Conservation (phyloP, 2,113 vertebrate species). For the Xiphias gladius region DNA sequence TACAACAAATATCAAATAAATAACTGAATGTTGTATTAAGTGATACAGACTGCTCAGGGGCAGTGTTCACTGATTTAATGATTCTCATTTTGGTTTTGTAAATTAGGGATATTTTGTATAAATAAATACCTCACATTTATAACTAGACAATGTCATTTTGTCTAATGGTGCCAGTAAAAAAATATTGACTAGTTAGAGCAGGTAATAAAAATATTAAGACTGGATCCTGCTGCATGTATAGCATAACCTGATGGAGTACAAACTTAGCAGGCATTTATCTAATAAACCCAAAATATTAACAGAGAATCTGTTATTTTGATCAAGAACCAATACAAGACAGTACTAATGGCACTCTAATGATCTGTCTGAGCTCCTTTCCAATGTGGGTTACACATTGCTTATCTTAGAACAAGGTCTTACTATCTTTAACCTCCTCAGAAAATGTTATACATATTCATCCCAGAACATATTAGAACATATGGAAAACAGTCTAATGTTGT, state of each 20-base stretch:
- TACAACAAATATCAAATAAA: not conserved
- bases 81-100: not conserved
- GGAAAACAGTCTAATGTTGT: not conserved
- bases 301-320: slow-evolving; percentile 2
- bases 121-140: not conserved
- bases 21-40: not conserved
- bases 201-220: not conserved
- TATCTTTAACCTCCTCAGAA: slow-evolving; percentile 37
- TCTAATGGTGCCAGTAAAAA: not conserved
- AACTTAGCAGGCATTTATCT: not conserved
- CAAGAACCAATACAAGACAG: not conserved
- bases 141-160: not conserved
- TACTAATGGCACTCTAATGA: slow-evolving; percentile 1
- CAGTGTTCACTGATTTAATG: not conserved
- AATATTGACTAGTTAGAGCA: not conserved
- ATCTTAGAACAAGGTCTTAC: slow-evolving; percentile 29
- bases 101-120: not conserved
- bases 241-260: not conserved
- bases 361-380: slow-evolving; percentile 19
- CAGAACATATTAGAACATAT: not conserved
- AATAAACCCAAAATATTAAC: not conserved
- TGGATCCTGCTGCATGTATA: not conserved
- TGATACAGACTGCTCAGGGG: not conserved
- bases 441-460: not conserved
- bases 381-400: slow-evolving; percentile 34